Evolutionary conservation across 2,888 invertebrate species (phyloP).

Genomic region (Drosophila leonis): DNA sequence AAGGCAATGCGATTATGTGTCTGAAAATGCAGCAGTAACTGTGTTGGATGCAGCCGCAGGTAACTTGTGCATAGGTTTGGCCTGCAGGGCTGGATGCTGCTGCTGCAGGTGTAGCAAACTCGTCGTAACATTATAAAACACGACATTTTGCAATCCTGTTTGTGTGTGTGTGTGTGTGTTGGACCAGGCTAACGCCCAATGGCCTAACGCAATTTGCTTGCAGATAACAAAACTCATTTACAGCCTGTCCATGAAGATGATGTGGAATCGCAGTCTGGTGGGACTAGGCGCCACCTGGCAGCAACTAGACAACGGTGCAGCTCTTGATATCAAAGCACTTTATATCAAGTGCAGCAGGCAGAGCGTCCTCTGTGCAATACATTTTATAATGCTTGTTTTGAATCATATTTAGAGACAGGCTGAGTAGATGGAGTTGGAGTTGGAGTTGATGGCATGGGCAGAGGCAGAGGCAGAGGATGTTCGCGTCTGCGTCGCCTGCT

Average conservation of each 20-base stretch:
- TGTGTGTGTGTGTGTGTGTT: not conserved
- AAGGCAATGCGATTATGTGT: not conserved
- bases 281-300: constrained; percentile 12
- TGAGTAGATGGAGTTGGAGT: not conserved
- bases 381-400: constrained; percentile 79
- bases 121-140: not conserved
- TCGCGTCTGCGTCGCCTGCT: constrained; percentile 47
- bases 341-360: constrained; percentile 62
- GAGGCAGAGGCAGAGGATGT: not conserved
- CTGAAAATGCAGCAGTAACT: not conserved
- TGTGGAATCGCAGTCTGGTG: constrained; percentile 43
- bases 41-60: constrained; percentile 6
- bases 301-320: not conserved
- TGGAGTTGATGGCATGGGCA: not conserved
- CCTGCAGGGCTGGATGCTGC: not conserved
- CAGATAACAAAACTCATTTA: constrained; percentile 78
- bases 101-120: not conserved
- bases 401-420: constrained; percentile 66
- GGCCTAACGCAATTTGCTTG: constrained; percentile 62
- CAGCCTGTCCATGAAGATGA: constrained; percentile 63
- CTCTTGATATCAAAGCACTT: constrained; percentile 57
- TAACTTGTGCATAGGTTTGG: not conserved
- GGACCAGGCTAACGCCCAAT: not conserved
- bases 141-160: not conserved
- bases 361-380: constrained; percentile 54